Percentiles rank a stretch among this genome's conserved stretches.
These are phyloP conservation scores for Tipula helvola DNA, from an alignment of 2,888 invertebrate species.

Conservation along the genomic window DNA sequence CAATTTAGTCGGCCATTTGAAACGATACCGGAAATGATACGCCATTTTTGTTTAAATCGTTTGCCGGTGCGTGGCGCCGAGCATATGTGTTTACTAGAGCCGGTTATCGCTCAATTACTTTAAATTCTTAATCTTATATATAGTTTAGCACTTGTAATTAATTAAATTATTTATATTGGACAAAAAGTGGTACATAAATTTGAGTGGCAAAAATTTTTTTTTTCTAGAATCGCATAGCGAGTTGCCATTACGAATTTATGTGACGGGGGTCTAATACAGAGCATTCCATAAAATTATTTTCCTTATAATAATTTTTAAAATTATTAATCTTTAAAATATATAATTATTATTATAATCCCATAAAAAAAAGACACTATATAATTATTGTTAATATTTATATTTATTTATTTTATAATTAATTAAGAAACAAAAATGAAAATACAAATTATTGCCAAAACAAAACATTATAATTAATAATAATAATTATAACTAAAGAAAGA, in stretches of 20 bases:
- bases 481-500: background rate
- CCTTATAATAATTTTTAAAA: background rate
- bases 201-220: background rate
- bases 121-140: conserved; percentile 24
- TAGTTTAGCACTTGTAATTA: background rate
- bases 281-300: background rate
- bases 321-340: background rate
- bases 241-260: background rate
- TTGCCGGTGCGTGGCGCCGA: conserved; percentile 91
- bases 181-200: background rate
- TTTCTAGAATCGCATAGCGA: background rate
- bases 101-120: conserved; percentile 73
- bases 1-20: conserved; percentile 87
- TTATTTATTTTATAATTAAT: conserved; percentile 4
- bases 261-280: background rate
- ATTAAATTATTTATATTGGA: background rate
- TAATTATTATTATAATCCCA: background rate
- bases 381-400: background rate
- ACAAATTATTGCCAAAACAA: background rate
- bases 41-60: conserved; percentile 84
- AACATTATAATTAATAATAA: background rate
- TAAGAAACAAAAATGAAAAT: background rate
- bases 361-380: background rate
- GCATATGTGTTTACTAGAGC: conserved; percentile 89
- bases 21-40: conserved; percentile 88